Evolutionary conservation across 1,140 invertebrate genomes (phyloP).

Genomic region (Meloidogyne floridensis): DNA sequence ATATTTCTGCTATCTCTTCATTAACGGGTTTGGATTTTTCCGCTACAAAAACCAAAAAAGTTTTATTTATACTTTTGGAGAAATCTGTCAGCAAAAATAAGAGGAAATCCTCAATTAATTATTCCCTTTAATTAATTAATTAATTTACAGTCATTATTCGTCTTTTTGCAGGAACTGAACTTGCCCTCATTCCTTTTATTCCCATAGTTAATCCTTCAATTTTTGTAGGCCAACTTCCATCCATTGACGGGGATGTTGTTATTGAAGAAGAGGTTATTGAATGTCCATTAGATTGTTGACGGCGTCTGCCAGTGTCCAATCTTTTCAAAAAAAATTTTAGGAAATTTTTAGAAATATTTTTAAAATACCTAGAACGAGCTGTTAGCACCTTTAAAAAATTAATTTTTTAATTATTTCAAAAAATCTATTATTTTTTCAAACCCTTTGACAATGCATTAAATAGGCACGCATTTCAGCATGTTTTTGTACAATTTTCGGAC

Average conservation of each 20-base stretch:
- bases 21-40: too few species aligned
- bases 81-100: too few species aligned
- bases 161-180: constrained; percentile 21
- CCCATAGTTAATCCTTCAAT: constrained; percentile 1
- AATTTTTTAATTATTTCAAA: background rate
- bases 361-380: background rate
- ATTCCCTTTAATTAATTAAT: background rate
- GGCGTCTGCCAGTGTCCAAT: background rate
- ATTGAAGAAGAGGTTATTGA: background rate
- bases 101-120: too few species aligned
- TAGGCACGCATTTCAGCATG: constrained; percentile 31
- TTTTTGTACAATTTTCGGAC: constrained; percentile 27
- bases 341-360: too few species aligned
- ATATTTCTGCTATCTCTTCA: too few species aligned
- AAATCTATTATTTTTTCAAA: background rate
- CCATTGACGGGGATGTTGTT: background rate
- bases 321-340: background rate
- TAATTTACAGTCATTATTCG: background rate
- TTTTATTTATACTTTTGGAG: too few species aligned
- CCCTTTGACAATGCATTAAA: constrained; percentile 26
- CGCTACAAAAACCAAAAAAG: too few species aligned
- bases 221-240: background rate
- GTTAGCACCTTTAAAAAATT: background rate
- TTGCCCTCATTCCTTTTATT: constrained; percentile 1
- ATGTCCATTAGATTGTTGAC: background rate